These are phyloP conservation scores for Calosoma granatense DNA, from an alignment of 1,140 invertebrate species.

Conservation along the genomic window DNA sequence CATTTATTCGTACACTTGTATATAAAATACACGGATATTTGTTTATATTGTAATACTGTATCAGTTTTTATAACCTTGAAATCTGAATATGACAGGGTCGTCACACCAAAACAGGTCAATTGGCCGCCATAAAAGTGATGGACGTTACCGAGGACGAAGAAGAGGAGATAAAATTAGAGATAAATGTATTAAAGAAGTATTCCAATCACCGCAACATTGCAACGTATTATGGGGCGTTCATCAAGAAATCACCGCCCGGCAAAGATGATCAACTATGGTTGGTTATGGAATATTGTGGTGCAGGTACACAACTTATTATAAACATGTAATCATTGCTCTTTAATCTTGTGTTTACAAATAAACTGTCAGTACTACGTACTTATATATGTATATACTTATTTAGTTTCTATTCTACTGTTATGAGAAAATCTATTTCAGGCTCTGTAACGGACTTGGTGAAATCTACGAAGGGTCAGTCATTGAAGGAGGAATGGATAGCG, in stretches of 20 bases:
- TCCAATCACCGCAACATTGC: constrained; percentile 99
- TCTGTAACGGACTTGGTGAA: constrained; percentile 99
- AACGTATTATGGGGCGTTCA: constrained; percentile 99
- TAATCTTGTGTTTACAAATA: not conserved
- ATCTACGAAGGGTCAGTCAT: constrained; percentile 92
- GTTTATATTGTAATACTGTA: not conserved
- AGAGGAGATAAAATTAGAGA: constrained; percentile 99
- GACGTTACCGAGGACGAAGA: constrained; percentile 99
- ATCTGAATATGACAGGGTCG: constrained; percentile 61
- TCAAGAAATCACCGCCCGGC: constrained; percentile 96
- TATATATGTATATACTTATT: not conserved
- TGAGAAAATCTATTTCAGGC: constrained; percentile 34
- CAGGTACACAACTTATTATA: constrained; percentile 43
- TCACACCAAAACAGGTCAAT: constrained; percentile 98
- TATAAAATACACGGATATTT: not conserved
- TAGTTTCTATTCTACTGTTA: constrained; percentile 47
- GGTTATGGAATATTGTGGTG: constrained; percentile 99
- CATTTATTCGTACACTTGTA: not conserved
- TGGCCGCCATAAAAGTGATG: constrained; percentile 99
- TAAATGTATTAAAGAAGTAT: constrained; percentile 98
- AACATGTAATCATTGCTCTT: not conserved
- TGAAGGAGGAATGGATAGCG: constrained; percentile 99
- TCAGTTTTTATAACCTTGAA: not conserved
- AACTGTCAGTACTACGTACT: not conserved
- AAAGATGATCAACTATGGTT: constrained; percentile 99